Evolutionary conservation across 2,888 invertebrate genomes (phyloP).

Genomic region (Oxyteleia sp.): DNA sequence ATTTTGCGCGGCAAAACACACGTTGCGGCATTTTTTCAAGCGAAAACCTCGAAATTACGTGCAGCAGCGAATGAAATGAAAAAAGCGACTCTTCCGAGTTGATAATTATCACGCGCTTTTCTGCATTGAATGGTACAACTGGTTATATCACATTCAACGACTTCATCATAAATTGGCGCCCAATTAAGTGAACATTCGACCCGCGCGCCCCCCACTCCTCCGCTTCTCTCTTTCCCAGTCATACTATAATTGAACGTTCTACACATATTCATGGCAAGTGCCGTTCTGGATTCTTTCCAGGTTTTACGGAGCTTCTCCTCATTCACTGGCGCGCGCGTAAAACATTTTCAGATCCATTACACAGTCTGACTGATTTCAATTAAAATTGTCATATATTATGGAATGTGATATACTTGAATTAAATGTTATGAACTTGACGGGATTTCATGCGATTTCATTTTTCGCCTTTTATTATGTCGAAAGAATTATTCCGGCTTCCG

Average conservation of each 20-base stretch:
- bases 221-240: conserved; percentile 54
- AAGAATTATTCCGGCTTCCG: too few relatives aligned
- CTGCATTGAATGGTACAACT: conserved; percentile 29
- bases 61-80: background rate
- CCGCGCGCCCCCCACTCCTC: conserved; percentile 11
- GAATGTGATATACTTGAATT: too few relatives aligned
- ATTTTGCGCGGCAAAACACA: too few relatives aligned
- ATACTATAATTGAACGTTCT: conserved; percentile 68
- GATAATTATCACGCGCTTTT: conserved; percentile 48
- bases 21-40: too few relatives aligned
- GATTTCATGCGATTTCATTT: too few relatives aligned
- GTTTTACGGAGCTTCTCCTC: conserved; percentile 61
- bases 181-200: conserved; percentile 69
- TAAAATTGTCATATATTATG: too few relatives aligned
- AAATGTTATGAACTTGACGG: too few relatives aligned
- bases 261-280: conserved; percentile 64
- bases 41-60: too few relatives aligned
- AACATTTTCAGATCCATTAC: too few relatives aligned
- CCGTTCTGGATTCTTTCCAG: conserved; percentile 77
- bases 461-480: too few relatives aligned
- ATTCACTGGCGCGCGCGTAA: too few relatives aligned
- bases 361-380: too few relatives aligned
- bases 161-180: conserved; percentile 69
- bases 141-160: conserved; percentile 62
- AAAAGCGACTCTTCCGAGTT: conserved; percentile 27